Conservation (phyloP, 2,113 vertebrate genomes). For the Candoia aspera region DNA sequence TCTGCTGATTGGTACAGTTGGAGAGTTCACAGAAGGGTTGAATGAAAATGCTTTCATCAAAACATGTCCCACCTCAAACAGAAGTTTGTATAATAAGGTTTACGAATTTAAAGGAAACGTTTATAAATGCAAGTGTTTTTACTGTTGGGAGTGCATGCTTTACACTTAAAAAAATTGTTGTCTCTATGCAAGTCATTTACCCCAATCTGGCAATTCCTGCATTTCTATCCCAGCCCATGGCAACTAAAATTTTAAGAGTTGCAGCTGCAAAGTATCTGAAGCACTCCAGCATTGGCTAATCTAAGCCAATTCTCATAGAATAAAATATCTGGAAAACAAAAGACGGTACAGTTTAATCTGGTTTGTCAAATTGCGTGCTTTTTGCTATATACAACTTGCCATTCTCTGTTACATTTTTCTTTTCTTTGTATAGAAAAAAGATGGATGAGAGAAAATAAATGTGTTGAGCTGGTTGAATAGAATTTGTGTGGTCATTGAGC, state of each 20-base stretch:
- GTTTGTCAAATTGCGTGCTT: background rate
- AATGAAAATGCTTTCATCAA: background rate
- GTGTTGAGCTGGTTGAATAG: background rate
- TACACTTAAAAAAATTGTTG: background rate
- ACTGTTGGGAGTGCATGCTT: background rate
- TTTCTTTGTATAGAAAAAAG: background rate
- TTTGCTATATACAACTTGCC: background rate
- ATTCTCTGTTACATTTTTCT: background rate
- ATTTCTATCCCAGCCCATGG: background rate
- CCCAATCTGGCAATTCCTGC: background rate
- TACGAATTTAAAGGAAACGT: background rate
- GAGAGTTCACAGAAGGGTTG: background rate
- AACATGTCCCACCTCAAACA: background rate
- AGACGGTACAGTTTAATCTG: background rate
- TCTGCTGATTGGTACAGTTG: background rate
- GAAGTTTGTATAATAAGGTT: background rate
- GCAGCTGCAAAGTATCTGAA: background rate
- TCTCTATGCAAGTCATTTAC: background rate
- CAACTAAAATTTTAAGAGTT: background rate
- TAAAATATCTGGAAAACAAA: background rate
- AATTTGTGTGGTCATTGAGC: background rate
- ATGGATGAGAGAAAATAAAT: constrained; percentile 1
- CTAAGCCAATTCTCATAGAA: background rate
- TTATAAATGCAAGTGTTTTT: background rate
- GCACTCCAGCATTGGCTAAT: background rate